Evolutionary conservation across 1,140 invertebrate genomes (phyloP).

Genomic region (Delia radicum): DNA sequence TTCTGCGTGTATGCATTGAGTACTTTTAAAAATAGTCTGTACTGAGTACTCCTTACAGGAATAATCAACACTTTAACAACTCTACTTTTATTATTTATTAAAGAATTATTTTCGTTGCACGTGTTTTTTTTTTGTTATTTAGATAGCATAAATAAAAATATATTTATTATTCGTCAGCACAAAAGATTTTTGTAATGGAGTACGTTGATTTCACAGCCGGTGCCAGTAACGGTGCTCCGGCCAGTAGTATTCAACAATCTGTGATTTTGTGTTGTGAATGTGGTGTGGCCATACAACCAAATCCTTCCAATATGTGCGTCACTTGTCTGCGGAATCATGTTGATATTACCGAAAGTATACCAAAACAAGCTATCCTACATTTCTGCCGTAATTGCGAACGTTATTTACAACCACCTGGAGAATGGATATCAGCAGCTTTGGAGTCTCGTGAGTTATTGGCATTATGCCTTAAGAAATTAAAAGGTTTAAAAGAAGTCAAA

Average conservation of each 20-base stretch:
- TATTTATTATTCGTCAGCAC: not conserved
- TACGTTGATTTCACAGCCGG: constrained; percentile 21
- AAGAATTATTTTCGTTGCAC: not conserved
- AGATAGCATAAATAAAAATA: not conserved
- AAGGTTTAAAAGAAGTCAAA: constrained; percentile 86
- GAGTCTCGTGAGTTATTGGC: constrained; percentile 92
- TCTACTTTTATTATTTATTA: too few species aligned
- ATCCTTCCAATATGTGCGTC: constrained; percentile 97
- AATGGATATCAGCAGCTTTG: constrained; percentile 85
- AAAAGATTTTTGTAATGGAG: constrained; percentile 16
- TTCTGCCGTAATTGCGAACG: constrained; percentile 92
- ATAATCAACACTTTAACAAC: too few species aligned
- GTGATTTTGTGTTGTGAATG: constrained; percentile 74
- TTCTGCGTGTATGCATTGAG: too few species aligned
- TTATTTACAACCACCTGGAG: constrained; percentile 89
- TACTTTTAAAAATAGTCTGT: too few species aligned
- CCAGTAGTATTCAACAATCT: not conserved
- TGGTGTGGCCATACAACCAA: constrained; percentile 82
- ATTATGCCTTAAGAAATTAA: constrained; percentile 91
- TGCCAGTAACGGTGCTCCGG: not conserved
- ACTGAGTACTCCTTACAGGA: too few species aligned
- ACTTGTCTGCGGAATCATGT: constrained; percentile 86
- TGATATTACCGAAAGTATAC: constrained; percentile 95
- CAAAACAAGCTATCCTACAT: constrained; percentile 87
- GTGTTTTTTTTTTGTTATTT: constrained; percentile 1